Conservation (phyloP, 2,797 vertebrate species). For the Siniperca scherzeri region DNA sequence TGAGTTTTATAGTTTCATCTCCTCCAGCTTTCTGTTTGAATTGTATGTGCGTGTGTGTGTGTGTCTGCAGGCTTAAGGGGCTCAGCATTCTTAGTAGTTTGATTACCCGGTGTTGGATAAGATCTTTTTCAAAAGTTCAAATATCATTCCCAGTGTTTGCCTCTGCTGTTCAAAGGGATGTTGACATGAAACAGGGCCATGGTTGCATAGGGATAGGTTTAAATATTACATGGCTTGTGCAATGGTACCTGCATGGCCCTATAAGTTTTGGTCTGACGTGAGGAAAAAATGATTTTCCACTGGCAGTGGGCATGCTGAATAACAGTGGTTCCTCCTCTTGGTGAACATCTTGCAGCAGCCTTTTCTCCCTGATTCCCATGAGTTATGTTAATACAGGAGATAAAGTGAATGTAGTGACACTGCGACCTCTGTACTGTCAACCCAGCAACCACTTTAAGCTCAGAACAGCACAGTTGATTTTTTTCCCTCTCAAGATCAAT, state of each 20-base stretch:
- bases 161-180: slow-evolving; percentile 60
- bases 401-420: slow-evolving; percentile 7
- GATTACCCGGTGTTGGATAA: slow-evolving; percentile 59
- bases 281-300: not conserved
- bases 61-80: slow-evolving; percentile 46
- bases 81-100: slow-evolving; percentile 43
- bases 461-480: slow-evolving; percentile 13
- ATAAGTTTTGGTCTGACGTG: not conserved
- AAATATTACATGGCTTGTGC: slow-evolving; percentile 40
- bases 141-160: slow-evolving; percentile 61
- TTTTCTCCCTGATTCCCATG: slow-evolving; percentile 6
- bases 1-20: slow-evolving; percentile 25
- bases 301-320: not conserved
- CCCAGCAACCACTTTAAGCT: slow-evolving; percentile 30
- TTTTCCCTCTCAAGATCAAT: slow-evolving; percentile 26
- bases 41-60: slow-evolving; percentile 27
- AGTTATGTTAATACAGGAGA: slow-evolving; percentile 19
- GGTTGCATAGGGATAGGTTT: slow-evolving; percentile 41
- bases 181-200: slow-evolving; percentile 59
- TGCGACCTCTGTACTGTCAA: slow-evolving; percentile 34
- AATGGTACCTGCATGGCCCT: slow-evolving; percentile 20
- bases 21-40: slow-evolving; percentile 36
- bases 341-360: slow-evolving; percentile 13
- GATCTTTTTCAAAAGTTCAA: slow-evolving; percentile 56
- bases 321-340: not conserved